Evolutionary conservation across 1,140 invertebrate species (phyloP).

Genomic region (Pseudomyrmex gracilis): DNA sequence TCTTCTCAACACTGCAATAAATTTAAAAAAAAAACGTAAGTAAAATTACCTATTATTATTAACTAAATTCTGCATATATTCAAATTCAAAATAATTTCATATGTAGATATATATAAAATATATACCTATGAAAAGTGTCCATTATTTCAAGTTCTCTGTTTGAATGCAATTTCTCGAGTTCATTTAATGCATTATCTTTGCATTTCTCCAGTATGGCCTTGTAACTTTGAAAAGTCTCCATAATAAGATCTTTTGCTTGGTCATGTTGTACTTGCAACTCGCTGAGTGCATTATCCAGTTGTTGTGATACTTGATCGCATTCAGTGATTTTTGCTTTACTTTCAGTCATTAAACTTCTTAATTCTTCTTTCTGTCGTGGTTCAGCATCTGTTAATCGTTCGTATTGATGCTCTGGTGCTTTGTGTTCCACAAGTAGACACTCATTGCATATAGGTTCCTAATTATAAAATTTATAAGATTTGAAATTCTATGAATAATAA

Average conservation of each 20-base stretch:
- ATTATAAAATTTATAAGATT: conserved; percentile 35
- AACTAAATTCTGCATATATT: neutral
- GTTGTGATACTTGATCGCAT: conserved; percentile 90
- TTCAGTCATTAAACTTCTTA: conserved; percentile 90
- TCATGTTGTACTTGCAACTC: conserved; percentile 94
- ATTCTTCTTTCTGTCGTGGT: conserved; percentile 90
- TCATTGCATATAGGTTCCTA: conserved; percentile 92
- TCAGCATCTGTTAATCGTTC: conserved; percentile 92
- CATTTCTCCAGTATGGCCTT: conserved; percentile 93
- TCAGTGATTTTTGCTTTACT: conserved; percentile 90
- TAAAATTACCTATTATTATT: no score
- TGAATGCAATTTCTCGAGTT: conserved; percentile 93
- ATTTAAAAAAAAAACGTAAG: neutral
- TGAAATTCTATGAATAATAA: neutral
- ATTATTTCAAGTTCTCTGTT: conserved; percentile 94
- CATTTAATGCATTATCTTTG: conserved; percentile 90
- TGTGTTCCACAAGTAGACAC: conserved; percentile 92
- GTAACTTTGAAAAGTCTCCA: conserved; percentile 94
- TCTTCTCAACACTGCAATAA: conserved; percentile 89
- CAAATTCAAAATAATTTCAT: neutral
- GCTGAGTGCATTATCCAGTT: conserved; percentile 91
- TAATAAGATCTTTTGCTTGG: conserved; percentile 93
- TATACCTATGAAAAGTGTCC: conserved; percentile 91
- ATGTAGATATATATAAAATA: neutral
- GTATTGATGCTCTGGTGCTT: conserved; percentile 92